Conservation (phyloP, 2,797 vertebrate species). For the Acrocephalus scirpaceus region DNA sequence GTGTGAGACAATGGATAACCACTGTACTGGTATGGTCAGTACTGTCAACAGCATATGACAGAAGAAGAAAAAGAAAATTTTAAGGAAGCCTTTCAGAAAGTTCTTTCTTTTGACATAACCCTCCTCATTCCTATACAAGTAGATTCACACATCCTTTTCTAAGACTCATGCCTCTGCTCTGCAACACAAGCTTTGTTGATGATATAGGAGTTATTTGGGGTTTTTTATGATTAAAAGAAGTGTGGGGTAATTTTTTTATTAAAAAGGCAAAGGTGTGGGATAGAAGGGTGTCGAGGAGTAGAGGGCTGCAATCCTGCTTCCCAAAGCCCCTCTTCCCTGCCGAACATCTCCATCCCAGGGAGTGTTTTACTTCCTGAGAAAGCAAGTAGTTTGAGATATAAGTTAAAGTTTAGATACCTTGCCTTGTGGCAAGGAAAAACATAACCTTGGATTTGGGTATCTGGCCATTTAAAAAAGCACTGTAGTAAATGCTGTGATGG, state of each 20-base stretch:
- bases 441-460: neutral
- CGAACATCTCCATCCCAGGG: neutral
- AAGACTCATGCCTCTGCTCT: neutral
- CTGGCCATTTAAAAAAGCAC: neutral
- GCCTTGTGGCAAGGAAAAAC: neutral
- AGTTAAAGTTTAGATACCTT: neutral
- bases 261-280: neutral
- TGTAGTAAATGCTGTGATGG: neutral
- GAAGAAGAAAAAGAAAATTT: neutral
- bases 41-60: neutral
- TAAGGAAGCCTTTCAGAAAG: neutral
- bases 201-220: accelerated
- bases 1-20: neutral
- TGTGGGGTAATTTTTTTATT: neutral
- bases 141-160: neutral
- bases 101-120: neutral
- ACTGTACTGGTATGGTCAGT: neutral
- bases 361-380: neutral
- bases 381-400: neutral
- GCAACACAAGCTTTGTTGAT: neutral
- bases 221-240: neutral
- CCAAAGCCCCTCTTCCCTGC: neutral
- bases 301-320: neutral
- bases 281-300: neutral
- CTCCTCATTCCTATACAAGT: neutral